Percentiles rank a stretch among this genome's conserved stretches.
Conservation (phyloP, 2,888 invertebrate genomes). For the Drosophila atroscutellata region DNA sequence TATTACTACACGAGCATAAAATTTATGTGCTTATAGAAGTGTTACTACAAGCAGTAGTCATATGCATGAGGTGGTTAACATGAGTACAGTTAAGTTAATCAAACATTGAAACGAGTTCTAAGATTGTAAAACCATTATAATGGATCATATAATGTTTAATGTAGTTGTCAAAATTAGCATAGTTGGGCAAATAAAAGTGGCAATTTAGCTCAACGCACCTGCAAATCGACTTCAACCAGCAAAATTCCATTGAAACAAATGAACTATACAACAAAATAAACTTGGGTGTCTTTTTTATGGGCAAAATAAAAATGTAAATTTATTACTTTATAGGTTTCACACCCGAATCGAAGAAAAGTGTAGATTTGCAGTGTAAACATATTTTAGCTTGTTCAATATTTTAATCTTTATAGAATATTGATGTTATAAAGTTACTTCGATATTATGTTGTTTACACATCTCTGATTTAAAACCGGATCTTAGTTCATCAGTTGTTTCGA, state of each 20-base stretch:
- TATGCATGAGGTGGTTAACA: background rate
- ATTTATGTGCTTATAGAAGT: conserved; percentile 1
- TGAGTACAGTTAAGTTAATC: conserved; percentile 4
- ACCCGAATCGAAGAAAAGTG: background rate
- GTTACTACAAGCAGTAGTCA: background rate
- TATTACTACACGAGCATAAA: conserved; percentile 16
- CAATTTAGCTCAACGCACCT: background rate
- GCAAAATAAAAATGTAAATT: background rate
- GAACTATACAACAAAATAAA: background rate
- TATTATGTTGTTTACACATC: background rate
- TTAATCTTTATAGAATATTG: background rate
- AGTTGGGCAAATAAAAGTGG: background rate
- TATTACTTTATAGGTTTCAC: background rate
- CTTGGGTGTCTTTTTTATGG: background rate
- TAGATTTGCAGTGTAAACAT: background rate
- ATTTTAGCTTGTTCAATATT: background rate
- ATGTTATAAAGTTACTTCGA: background rate
- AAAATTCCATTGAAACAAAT: background rate
- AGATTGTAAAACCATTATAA: background rate
- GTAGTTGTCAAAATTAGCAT: background rate
- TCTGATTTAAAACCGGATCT: conserved; percentile 1
- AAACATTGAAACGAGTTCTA: background rate
- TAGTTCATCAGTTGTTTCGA: background rate
- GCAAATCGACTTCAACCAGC: background rate
- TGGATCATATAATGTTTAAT: background rate